These are phyloP conservation scores for Hirtodrosophila duncani DNA, from an alignment of 2,888 invertebrate genomes.

Conservation along the genomic window DNA sequence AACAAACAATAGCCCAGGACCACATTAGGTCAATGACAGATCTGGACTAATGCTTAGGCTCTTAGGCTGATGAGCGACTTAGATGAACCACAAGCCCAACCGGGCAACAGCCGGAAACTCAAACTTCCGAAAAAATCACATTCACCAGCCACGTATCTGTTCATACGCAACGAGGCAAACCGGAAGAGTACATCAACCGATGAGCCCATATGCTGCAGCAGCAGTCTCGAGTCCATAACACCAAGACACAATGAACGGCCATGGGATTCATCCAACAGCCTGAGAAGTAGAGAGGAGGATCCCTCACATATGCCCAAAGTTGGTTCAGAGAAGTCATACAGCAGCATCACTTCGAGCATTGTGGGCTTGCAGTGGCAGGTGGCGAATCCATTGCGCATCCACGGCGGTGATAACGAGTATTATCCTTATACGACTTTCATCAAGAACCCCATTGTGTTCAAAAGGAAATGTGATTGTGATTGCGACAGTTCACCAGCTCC, in stretches of 20 bases:
- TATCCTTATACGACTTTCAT: constrained; percentile 7
- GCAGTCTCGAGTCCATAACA: constrained; percentile 2
- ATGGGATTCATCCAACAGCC: too few relatives aligned
- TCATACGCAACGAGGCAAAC: background rate
- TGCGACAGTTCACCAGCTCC: too few relatives aligned
- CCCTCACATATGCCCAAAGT: background rate
- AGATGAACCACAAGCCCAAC: background rate
- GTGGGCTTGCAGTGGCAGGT: background rate
- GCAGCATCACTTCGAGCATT: background rate
- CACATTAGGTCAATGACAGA: too few relatives aligned
- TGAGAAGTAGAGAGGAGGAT: too few relatives aligned
- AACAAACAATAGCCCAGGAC: too few relatives aligned
- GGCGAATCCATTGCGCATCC: background rate
- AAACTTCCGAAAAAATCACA: too few relatives aligned
- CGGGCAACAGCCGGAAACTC: background rate
- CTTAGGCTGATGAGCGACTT: constrained; percentile 1
- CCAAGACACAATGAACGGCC: background rate
- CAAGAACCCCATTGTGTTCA: constrained; percentile 14
- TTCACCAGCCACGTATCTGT: too few relatives aligned
- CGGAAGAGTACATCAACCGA: background rate
- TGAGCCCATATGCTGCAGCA: background rate
- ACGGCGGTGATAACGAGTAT: constrained; percentile 2
- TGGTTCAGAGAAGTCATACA: too few relatives aligned
- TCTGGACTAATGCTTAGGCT: too few relatives aligned
- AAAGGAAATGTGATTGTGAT: background rate